A percentile compares a stretch with the other conserved stretches of the same genome.
Conservation (phyloP, 2,113 vertebrate genomes). For the Aphelocoma coerulescens region DNA sequence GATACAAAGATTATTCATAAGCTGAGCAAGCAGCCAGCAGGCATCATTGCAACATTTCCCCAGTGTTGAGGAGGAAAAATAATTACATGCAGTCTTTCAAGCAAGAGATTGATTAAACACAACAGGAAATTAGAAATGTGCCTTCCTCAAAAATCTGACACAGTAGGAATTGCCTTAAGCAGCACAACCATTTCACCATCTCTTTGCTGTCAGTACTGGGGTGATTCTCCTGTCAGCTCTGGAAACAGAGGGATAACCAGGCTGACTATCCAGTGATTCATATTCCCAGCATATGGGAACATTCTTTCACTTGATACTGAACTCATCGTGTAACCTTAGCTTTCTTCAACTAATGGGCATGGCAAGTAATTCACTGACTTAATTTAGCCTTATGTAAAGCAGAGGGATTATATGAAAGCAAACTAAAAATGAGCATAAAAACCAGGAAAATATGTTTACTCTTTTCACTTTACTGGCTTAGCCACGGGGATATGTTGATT, state of each 20-base stretch:
- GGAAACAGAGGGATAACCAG: not conserved
- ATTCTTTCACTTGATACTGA: not conserved
- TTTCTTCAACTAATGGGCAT: not conserved
- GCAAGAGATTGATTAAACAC: conserved; percentile 5
- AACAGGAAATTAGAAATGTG: conserved; percentile 23
- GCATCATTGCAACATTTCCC: not conserved
- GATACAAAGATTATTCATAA: not conserved
- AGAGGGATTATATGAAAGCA: conserved; percentile 6
- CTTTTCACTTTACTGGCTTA: not conserved
- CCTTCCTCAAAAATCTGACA: not conserved
- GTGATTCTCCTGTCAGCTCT: not conserved
- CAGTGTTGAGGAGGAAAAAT: not conserved
- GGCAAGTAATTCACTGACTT: not conserved
- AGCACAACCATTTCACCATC: not conserved
- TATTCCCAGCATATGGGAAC: not conserved
- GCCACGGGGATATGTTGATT: not conserved
- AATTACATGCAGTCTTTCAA: not conserved
- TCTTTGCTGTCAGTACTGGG: not conserved
- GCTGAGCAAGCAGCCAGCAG: not conserved
- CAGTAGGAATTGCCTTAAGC: not conserved
- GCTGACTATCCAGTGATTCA: conserved; percentile 12
- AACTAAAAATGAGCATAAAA: conserved; percentile 28
- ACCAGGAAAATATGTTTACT: not conserved
- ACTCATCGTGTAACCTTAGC: not conserved
- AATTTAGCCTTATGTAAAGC: conserved; percentile 1